Evolutionary conservation across 2,113 vertebrate species (phyloP).

Genomic region (Gnathonemus echidnorhynchus): DNA sequence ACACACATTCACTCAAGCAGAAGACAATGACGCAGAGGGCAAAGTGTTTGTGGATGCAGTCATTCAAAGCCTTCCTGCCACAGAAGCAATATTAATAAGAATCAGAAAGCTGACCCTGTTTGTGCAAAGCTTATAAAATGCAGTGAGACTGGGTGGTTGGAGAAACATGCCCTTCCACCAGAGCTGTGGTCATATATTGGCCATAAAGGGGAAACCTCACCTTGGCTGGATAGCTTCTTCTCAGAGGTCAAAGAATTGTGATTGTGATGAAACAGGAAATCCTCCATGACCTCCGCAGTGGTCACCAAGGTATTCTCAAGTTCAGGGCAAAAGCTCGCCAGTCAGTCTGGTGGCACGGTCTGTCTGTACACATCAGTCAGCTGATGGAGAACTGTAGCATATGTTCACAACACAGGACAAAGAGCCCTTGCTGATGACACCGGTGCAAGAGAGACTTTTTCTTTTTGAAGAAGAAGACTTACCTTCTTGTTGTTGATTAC

Average conservation of each 20-base stretch:
- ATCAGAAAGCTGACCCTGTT: not conserved
- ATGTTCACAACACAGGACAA: not conserved
- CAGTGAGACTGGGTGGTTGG: not conserved
- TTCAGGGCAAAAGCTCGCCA: not conserved
- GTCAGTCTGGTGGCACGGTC: not conserved
- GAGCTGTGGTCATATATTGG: not conserved
- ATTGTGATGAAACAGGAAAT: not conserved
- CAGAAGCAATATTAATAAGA: constrained; percentile 1
- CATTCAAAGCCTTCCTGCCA: not conserved
- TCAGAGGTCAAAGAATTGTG: not conserved
- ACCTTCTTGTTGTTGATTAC: not conserved
- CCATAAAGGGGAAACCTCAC: not conserved
- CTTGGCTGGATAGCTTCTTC: not conserved
- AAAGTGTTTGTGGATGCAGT: constrained; percentile 15
- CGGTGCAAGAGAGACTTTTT: not conserved
- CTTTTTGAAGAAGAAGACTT: not conserved
- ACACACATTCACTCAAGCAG: not conserved
- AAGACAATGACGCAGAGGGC: not conserved
- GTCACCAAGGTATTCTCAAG: not conserved
- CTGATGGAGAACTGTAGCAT: not conserved
- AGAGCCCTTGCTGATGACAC: not conserved
- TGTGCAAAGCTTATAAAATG: not conserved
- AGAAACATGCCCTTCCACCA: not conserved
- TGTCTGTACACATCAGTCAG: not conserved
- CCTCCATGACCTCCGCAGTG: not conserved